Conservation (phyloP, 2,797 vertebrate species). For the Carduelis carduelis region DNA sequence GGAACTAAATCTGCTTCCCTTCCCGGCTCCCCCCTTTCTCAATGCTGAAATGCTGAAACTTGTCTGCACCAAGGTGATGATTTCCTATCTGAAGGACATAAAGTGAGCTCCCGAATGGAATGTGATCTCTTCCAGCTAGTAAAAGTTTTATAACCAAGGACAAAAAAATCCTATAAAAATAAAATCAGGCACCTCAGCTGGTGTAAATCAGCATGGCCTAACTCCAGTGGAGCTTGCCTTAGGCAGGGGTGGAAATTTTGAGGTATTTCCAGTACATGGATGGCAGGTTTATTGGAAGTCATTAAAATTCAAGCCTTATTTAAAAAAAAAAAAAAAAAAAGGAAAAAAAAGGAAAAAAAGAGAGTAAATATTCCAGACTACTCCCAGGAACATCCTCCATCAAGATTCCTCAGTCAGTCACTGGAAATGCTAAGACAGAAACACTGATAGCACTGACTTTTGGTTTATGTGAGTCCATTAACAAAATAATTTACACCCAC, state of each 20-base stretch:
- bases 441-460: neutral
- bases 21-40: neutral
- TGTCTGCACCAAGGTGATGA: slow-evolving; percentile 31
- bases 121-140: slow-evolving; percentile 48
- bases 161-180: slow-evolving; percentile 9
- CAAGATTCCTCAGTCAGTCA: neutral
- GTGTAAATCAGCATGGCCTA: slow-evolving; percentile 42
- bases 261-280: slow-evolving; percentile 5
- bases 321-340: neutral
- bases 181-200: slow-evolving; percentile 41
- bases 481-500: neutral
- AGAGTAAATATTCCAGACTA: neutral
- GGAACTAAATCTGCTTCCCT: neutral
- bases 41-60: neutral
- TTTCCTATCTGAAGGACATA: slow-evolving; percentile 43
- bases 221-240: neutral
- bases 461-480: neutral
- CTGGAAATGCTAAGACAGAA: neutral
- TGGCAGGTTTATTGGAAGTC: slow-evolving; percentile 25
- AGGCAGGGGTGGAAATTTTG: slow-evolving; percentile 12
- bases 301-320: slow-evolving; percentile 10
- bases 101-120: neutral
- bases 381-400: neutral
- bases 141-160: slow-evolving; percentile 51
- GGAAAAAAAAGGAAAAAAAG: rapidly evolving